phyloP scores from a whole-genome alignment of 2,888 invertebrate species.

The Cataglyphis livida region DNA sequence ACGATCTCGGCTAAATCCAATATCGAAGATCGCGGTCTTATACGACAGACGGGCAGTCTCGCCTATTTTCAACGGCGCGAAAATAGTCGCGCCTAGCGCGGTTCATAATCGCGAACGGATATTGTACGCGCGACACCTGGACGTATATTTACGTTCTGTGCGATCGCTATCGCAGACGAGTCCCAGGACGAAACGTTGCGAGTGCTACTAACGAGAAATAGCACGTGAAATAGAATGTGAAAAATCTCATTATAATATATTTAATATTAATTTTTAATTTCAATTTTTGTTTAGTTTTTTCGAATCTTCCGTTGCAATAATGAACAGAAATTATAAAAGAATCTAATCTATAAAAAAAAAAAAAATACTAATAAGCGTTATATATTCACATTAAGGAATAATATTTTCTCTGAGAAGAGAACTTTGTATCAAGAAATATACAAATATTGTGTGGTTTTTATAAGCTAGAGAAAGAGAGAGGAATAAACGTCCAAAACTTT shows the following conservation, averaged over 20 bases:
- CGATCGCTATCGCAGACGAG: background rate
- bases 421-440: background rate
- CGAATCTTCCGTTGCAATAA: background rate
- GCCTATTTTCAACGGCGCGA: constrained; percentile 46
- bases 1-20: constrained; percentile 7
- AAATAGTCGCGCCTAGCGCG: constrained; percentile 45
- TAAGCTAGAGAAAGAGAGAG: background rate
- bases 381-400: background rate
- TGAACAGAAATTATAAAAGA: background rate
- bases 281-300: background rate
- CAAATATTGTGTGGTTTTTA: background rate
- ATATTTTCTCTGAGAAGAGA: background rate
- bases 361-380: background rate
- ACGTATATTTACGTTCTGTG: background rate
- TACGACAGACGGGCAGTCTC: constrained; percentile 25
- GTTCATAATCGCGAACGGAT: background rate
- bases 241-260: background rate
- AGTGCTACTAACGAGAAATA: background rate
- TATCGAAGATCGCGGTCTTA: constrained; percentile 3
- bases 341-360: background rate
- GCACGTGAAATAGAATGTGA: background rate
- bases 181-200: background rate
- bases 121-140: constrained; percentile 9
- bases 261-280: no score
- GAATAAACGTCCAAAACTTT: background rate